Base-by-base conservation (phyloP, 1,140 invertebrate species). In the Camponotus vicinus region DNA sequence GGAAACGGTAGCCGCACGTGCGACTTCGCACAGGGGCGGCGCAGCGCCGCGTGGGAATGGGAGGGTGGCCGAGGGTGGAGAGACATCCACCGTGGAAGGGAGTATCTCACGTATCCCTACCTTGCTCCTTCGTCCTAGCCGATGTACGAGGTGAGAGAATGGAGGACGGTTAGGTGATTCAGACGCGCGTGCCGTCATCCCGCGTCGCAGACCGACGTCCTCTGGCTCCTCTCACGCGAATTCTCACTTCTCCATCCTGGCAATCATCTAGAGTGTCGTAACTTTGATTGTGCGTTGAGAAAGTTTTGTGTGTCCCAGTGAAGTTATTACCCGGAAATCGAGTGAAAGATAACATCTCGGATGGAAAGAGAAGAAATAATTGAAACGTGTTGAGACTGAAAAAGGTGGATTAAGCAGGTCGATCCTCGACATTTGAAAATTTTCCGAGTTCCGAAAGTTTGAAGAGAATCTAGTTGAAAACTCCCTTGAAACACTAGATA, bases 111-210 rank as follows among this genome's bases (percentile, higher is more conserved):
- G 49, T 78, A 34, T 27, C 90, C 89, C 90, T 91, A 73, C 89
- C 59, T 67, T 59, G 64, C 55, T 69, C 69, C 90, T 87, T 86
- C 86, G 61, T 86, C 64, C 63, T 61, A 87, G 71, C 66, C 79
- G 4, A 18, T 49, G 57, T 89, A 93, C 88, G 90, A 93, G 92
- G 91, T 92, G 90, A 88, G 92, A 92, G 92, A 93, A 93, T 92
- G 91, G 89, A 91, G 89, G 91, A 89, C 91, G 85, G 82, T 88
- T 88, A 89, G 91, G 92, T 88, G 89, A 92, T 91, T 93, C 93
- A 93, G 91, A 93, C 85, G 89, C 91, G 89, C 90, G 90, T 86
- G 89, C 40, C 78, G 69, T 57, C 27, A 27, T 27, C 70, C 76
- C 37, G 37, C 37, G 37, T 40, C 82, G 59, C 63, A 75, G 71